Percentiles rank a stretch among this genome's conserved stretches.
phyloP scores from a whole-genome alignment of 2,888 invertebrate species.

The Metellina segmentata region DNA sequence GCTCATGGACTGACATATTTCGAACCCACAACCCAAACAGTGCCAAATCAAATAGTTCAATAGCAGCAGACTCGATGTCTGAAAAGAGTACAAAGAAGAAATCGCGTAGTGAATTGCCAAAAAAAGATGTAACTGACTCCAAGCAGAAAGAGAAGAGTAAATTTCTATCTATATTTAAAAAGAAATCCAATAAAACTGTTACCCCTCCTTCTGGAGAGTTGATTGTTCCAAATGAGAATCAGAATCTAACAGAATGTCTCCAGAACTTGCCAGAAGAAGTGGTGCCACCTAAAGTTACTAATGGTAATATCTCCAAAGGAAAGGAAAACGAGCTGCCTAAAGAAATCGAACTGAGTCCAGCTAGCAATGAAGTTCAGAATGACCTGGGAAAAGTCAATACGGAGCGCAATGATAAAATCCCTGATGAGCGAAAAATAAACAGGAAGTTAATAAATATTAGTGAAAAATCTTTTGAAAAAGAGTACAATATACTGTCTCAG shows the following conservation, averaged over 20 bases:
- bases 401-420: constrained; percentile 57
- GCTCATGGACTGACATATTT: constrained; percentile 78
- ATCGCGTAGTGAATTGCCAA: constrained; percentile 31
- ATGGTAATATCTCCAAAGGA: constrained; percentile 65
- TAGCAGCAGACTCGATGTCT: constrained; percentile 4
- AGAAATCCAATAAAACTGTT: constrained; percentile 62
- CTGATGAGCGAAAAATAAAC: constrained; percentile 64
- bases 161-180: constrained; percentile 76
- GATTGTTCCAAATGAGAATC: constrained; percentile 42
- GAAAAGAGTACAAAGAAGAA: constrained; percentile 57
- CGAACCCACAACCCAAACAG: constrained; percentile 65
- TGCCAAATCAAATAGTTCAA: constrained; percentile 45
- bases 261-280: constrained; percentile 42
- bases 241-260: constrained; percentile 20
- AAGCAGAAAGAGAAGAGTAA: constrained; percentile 74
- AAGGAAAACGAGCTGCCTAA: constrained; percentile 61
- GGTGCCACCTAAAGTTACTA: constrained; percentile 41
- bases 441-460: constrained; percentile 64
- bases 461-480: constrained; percentile 63
- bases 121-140: constrained; percentile 34
- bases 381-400: constrained; percentile 66
- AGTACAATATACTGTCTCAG: constrained; percentile 62
- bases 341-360: constrained; percentile 37
- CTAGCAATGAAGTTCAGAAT: constrained; percentile 56
- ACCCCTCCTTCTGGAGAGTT: constrained; percentile 47